Evolutionary conservation across 2,888 invertebrate genomes (phyloP).

Genomic region (Orthonevra nobilis): DNA sequence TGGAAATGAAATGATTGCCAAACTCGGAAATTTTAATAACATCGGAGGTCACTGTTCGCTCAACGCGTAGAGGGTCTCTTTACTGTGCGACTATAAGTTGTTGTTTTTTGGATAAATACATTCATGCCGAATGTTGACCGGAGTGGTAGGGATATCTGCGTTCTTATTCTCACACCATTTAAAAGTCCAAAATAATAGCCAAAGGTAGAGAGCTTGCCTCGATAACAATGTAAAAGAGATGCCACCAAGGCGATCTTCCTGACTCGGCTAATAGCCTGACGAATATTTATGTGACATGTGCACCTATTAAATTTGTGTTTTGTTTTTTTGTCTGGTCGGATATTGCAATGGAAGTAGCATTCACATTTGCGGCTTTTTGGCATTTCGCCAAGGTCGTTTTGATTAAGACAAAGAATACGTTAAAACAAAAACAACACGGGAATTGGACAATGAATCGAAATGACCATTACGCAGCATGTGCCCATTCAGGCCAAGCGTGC

Average conservation of each 20-base stretch:
- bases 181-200: too few relatives aligned
- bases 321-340: background rate
- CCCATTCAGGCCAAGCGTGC: background rate
- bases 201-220: too few relatives aligned
- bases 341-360: background rate
- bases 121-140: background rate
- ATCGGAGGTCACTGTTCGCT: conserved; percentile 30
- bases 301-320: background rate
- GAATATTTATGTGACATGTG: conserved; percentile 9
- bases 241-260: background rate
- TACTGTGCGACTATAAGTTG: too few relatives aligned
- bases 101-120: background rate
- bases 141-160: too few relatives aligned
- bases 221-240: conserved; percentile 11
- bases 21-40: conserved; percentile 29
- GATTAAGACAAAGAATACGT: conserved; percentile 29
- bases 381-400: conserved; percentile 38
- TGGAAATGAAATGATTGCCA: conserved; percentile 7
- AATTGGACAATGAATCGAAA: conserved; percentile 32
- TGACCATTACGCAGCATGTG: background rate
- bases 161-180: too few relatives aligned
- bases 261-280: background rate
- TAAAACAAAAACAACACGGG: conserved; percentile 1
- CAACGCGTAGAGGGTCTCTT: too few relatives aligned
- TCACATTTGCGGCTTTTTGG: conserved; percentile 7